phyloP scores from a whole-genome alignment of 2,888 invertebrate genomes.

The Latrodectus elegans region DNA sequence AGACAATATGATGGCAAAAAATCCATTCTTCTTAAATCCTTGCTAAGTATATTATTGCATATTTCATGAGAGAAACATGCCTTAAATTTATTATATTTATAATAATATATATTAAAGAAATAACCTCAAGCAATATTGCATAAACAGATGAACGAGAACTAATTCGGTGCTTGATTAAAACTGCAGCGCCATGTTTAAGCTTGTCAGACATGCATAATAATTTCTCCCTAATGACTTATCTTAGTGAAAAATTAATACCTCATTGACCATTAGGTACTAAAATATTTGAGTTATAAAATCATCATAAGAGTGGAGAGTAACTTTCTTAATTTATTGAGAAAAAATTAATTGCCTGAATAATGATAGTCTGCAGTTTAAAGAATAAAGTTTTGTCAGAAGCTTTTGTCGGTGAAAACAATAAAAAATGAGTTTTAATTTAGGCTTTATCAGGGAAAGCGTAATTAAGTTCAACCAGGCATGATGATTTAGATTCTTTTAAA shows the following conservation, averaged over 20 bases:
- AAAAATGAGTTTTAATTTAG: constrained; percentile 33
- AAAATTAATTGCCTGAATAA: constrained; percentile 19
- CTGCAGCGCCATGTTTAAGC: too few species aligned
- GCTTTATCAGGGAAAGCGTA: constrained; percentile 18
- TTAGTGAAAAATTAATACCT: neutral
- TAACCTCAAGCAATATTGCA: too few species aligned
- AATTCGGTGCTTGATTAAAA: too few species aligned
- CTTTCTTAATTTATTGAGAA: constrained; percentile 15
- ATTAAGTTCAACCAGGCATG: constrained; percentile 37
- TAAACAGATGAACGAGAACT: too few species aligned
- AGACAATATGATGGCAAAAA: too few species aligned
- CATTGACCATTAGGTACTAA: neutral
- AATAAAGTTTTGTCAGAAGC: neutral
- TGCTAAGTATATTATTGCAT: too few species aligned
- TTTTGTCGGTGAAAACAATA: constrained; percentile 12
- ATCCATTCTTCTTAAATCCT: too few species aligned
- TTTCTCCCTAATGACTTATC: neutral
- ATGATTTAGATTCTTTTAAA: constrained; percentile 45
- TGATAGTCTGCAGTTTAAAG: neutral
- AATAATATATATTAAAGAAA: too few species aligned
- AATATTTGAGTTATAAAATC: constrained; percentile 5
- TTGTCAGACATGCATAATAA: too few species aligned
- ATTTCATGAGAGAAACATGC: too few species aligned
- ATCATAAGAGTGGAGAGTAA: constrained; percentile 9
- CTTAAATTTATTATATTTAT: too few species aligned